Evolutionary conservation across 2,113 vertebrate species (phyloP).

Genomic region (Aythya baeri): DNA sequence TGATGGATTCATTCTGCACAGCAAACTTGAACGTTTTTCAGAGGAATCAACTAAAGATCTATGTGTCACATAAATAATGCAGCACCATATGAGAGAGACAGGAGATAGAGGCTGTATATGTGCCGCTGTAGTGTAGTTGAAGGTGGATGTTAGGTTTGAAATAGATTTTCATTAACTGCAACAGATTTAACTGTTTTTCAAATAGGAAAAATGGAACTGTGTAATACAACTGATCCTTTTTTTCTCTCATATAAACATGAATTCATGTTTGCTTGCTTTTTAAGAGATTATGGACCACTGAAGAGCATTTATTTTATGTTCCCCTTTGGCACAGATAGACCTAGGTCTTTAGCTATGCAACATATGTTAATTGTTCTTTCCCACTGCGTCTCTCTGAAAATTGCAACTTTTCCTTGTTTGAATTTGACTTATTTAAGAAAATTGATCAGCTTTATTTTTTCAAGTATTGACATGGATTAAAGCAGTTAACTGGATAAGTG

Average conservation of each 20-base stretch:
- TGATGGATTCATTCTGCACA: rapidly evolving
- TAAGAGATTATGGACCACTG: background rate
- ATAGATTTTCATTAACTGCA: background rate
- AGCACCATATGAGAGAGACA: background rate
- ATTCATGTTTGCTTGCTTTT: background rate
- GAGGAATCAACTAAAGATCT: background rate
- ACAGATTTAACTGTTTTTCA: background rate
- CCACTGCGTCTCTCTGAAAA: background rate
- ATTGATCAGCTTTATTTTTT: background rate
- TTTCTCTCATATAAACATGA: background rate
- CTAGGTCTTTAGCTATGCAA: background rate
- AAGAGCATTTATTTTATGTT: background rate
- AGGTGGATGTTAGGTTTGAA: background rate
- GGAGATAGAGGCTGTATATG: background rate
- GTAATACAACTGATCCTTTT: background rate
- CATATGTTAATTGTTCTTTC: background rate
- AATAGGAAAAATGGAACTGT: background rate
- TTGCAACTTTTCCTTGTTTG: background rate
- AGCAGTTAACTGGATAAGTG: background rate
- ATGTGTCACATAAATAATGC: background rate
- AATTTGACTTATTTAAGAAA: background rate
- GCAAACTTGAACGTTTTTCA: background rate
- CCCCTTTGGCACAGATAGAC: background rate
- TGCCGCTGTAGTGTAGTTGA: background rate
- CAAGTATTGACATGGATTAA: background rate